A percentile compares a stretch with the other conserved stretches of the same genome.
Evolutionary conservation across 1,140 invertebrate species (phyloP).

Genomic region (Habropoda laboriosa): DNA sequence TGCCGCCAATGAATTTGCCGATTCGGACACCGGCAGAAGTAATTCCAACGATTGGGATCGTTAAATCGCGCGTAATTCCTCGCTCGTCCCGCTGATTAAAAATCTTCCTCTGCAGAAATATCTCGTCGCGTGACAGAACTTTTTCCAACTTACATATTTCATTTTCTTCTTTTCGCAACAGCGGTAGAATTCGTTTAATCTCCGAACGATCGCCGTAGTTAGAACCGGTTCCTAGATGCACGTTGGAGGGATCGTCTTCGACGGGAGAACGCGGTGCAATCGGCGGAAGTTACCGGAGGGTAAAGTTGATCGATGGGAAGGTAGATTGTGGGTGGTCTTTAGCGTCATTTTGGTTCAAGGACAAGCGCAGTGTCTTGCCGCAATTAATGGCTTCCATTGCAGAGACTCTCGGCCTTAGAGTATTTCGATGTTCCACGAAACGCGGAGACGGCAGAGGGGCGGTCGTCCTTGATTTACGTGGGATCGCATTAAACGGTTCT

Average conservation of each 20-base stretch:
- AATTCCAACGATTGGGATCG: conserved; percentile 6
- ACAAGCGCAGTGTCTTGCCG: conserved; percentile 49
- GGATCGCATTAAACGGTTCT: conserved; percentile 71
- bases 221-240: no score
- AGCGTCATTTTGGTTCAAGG: conserved; percentile 59
- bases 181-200: no score
- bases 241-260: no score
- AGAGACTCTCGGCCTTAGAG: conserved; percentile 50
- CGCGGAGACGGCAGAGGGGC: conserved; percentile 51
- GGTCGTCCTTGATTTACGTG: conserved; percentile 65
- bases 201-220: no score
- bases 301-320: conserved; percentile 29
- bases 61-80: conserved; percentile 19
- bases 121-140: no score
- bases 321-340: conserved; percentile 42
- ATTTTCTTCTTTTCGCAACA: no score
- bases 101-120: background rate
- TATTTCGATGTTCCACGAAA: conserved; percentile 66
- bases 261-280: background rate
- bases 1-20: conserved; percentile 19
- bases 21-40: conserved; percentile 14
- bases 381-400: conserved; percentile 63
- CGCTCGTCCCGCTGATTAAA: background rate
- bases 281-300: background rate
- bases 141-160: no score